phyloP scores from a whole-genome alignment of 2,888 invertebrate species.

The Lasioglossum pauxillum region DNA sequence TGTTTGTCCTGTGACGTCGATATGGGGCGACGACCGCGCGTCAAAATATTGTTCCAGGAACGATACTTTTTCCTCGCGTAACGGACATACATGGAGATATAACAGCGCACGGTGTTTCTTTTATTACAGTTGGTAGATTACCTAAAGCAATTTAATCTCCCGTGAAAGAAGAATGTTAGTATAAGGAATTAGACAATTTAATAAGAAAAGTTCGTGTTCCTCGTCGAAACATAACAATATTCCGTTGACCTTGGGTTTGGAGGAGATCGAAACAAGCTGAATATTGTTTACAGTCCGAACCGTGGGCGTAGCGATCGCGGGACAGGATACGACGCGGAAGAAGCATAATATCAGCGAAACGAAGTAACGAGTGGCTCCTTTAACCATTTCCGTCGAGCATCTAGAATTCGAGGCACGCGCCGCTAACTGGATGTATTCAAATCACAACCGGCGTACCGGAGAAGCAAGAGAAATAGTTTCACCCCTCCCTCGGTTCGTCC shows the following conservation, averaged over 20 bases:
- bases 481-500: slow-evolving; percentile 28
- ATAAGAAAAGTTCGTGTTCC: too few relatives aligned
- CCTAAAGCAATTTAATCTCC: neutral
- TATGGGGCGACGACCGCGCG: too few relatives aligned
- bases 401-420: slow-evolving; percentile 81
- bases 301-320: slow-evolving; percentile 29
- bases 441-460: slow-evolving; percentile 78
- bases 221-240: neutral
- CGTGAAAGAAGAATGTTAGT: neutral
- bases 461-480: slow-evolving; percentile 82
- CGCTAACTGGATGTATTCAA: slow-evolving; percentile 84
- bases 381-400: slow-evolving; percentile 71
- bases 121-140: neutral
- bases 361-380: slow-evolving; percentile 77
- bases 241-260: neutral
- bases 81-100: too few relatives aligned
- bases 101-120: too few relatives aligned
- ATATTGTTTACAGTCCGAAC: neutral
- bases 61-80: too few relatives aligned
- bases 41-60: too few relatives aligned
- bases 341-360: slow-evolving; percentile 70
- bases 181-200: too few relatives aligned
- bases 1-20: too few relatives aligned
- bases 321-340: slow-evolving; percentile 53
- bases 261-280: neutral